Evolutionary conservation across 2,797 vertebrate species (phyloP), one percentile per base, ranked within the genome.

Genomic region (Carapus acus): DNA sequence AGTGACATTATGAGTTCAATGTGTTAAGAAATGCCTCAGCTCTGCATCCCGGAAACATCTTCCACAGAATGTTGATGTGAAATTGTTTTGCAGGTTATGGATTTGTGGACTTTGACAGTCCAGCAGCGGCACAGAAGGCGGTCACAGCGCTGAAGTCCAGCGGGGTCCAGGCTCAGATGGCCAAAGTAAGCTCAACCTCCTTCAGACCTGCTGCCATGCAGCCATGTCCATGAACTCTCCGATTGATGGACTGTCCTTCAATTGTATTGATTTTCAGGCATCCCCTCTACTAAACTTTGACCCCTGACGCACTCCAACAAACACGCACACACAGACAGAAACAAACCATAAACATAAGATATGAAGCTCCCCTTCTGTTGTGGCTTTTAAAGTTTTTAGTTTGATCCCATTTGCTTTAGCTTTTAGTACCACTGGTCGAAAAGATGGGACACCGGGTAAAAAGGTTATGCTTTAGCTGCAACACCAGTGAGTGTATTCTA

Each of bases 91-190:
- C 76, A 97, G 93, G 94, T 7, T 97, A 96, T 47, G 94, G 94
- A 58, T 97, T 96, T 63, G 93, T 97, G 70, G 94, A 97, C 80
- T 97, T 96, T 12, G 94, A 96, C 81, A 96, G 92, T 73, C 93
- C 94, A 33, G 89, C 89, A 1, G 92, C 94, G 1, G 94, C 94
- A 8, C 94, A 97, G 84, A 95, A 94, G 63, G 94, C 94, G 0
- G 94, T 97, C 16, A 90, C 89, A 0, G 91, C 93, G 1, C 88
- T 97, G 46, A 97, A 94, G 80, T 89, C 93, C 83, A 95, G 87
- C 1, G 94, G 94, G 8, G 88, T 97, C 41, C 94, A 96, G 83
- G 94, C 93, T 22, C 94, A 97, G 78, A 97, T 97, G 94, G 94
- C 94, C 74, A 96, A 97, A 89, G 94, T 94, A 88, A 79, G 80